These are phyloP conservation scores for Euzophera pinguis DNA, from an alignment of 2,888 invertebrate genomes.

Conservation along the genomic window DNA sequence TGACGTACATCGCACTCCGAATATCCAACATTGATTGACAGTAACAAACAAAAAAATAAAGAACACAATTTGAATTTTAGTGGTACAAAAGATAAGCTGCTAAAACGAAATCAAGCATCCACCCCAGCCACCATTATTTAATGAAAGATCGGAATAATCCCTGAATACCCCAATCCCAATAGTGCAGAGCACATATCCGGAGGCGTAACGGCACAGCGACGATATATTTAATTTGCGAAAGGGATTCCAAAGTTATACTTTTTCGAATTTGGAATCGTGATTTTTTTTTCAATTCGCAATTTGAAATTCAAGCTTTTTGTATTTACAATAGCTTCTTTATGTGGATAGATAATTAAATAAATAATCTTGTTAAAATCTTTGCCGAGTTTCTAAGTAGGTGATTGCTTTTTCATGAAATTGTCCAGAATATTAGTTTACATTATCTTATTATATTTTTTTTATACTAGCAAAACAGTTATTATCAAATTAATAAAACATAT, in stretches of 20 bases:
- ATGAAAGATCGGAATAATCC: conserved; percentile 66
- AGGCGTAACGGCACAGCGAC: conserved; percentile 32
- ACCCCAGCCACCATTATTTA: conserved; percentile 49
- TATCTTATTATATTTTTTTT: too few relatives aligned
- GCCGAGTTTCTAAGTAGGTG: too few relatives aligned
- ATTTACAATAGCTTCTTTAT: too few relatives aligned
- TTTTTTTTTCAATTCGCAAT: conserved; percentile 25
- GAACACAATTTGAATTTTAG: conserved; percentile 7
- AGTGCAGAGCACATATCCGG: conserved; percentile 56
- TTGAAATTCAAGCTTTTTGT: too few relatives aligned
- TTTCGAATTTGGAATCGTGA: conserved; percentile 50
- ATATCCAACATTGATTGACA: background rate
- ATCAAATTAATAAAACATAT: too few relatives aligned
- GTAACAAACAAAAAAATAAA: conserved; percentile 5
- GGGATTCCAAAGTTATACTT: conserved; percentile 8
- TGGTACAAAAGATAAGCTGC: conserved; percentile 22
- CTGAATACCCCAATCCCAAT: conserved; percentile 33
- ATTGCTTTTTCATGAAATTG: too few relatives aligned
- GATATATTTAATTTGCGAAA: conserved; percentile 15
- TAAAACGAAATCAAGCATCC: conserved; percentile 29
- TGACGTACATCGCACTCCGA: background rate
- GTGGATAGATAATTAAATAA: too few relatives aligned
- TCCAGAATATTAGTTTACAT: too few relatives aligned
- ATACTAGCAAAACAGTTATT: too few relatives aligned
- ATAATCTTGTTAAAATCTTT: too few relatives aligned